Evolutionary conservation across 2,113 vertebrate species (phyloP).

Genomic region (Seriola aureovittata): DNA sequence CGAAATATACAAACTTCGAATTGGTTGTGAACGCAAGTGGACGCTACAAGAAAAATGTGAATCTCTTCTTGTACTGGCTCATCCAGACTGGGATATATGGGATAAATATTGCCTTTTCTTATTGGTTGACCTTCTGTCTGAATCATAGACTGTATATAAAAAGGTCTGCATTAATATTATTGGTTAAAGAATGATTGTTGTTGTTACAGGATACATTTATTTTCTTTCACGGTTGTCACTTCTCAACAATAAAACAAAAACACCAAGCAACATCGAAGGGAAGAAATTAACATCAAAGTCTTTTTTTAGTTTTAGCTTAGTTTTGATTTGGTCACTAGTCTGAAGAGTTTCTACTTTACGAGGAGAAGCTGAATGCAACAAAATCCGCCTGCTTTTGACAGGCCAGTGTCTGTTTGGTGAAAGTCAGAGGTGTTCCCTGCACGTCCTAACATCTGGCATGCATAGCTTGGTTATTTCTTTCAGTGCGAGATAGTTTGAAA

Average conservation of each 20-base stretch:
- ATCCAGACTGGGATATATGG: no score
- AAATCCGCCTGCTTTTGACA: constrained; percentile 63
- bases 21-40: no score
- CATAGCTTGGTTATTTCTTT: background rate
- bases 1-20: background rate
- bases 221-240: background rate
- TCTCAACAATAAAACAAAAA: background rate
- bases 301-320: background rate
- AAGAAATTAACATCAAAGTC: background rate
- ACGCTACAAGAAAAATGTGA: background rate
- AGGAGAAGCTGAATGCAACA: constrained; percentile 11
- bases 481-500: background rate
- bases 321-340: background rate
- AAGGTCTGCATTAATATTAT: no score
- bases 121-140: background rate
- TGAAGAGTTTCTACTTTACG: background rate
- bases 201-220: background rate
- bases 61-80: fast-evolving
- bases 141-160: no score
- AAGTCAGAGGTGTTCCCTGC: constrained; percentile 31
- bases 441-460: constrained; percentile 50
- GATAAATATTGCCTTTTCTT: background rate
- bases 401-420: constrained; percentile 19
- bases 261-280: fast-evolving
- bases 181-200: background rate